Percentiles rank a stretch among this genome's conserved stretches.
These are phyloP conservation scores for Melanchra persicariae DNA, from an alignment of 2,888 invertebrate species.

Conservation along the genomic window DNA sequence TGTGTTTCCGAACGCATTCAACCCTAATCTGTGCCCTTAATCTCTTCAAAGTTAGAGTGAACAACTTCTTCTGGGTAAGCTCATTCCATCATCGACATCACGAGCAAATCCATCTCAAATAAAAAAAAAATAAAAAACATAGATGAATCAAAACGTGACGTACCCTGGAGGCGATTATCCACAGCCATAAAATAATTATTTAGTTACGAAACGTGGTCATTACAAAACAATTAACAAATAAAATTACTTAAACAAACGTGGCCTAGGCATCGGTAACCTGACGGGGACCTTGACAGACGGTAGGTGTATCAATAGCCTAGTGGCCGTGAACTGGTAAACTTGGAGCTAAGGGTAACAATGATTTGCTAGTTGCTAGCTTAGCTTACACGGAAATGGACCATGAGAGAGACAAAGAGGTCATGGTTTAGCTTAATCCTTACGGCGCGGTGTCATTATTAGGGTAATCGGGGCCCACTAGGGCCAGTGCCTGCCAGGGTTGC, in stretches of 20 bases:
- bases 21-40: too few species aligned
- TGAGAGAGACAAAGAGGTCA: neutral
- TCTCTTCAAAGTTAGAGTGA: too few species aligned
- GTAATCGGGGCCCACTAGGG: too few species aligned
- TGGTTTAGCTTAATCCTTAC: too few species aligned
- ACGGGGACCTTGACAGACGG: constrained; percentile 30
- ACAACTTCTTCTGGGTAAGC: too few species aligned
- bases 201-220: constrained; percentile 38
- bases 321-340: constrained; percentile 49
- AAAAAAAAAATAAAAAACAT: too few species aligned
- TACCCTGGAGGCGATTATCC: neutral
- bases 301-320: neutral
- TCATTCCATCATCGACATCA: too few species aligned
- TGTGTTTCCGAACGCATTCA: too few species aligned
- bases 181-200: constrained; percentile 2
- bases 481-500: too few species aligned
- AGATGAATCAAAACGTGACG: neutral
- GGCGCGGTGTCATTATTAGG: too few species aligned
- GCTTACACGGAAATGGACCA: neutral
- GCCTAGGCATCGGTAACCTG: neutral
- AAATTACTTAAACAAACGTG: constrained; percentile 18
- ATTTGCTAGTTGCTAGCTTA: neutral
- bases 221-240: constrained; percentile 31
- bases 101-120: too few species aligned
- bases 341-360: constrained; percentile 1